Evolutionary conservation across 2,888 invertebrate species (phyloP).

Genomic region (Dusona sp.): DNA sequence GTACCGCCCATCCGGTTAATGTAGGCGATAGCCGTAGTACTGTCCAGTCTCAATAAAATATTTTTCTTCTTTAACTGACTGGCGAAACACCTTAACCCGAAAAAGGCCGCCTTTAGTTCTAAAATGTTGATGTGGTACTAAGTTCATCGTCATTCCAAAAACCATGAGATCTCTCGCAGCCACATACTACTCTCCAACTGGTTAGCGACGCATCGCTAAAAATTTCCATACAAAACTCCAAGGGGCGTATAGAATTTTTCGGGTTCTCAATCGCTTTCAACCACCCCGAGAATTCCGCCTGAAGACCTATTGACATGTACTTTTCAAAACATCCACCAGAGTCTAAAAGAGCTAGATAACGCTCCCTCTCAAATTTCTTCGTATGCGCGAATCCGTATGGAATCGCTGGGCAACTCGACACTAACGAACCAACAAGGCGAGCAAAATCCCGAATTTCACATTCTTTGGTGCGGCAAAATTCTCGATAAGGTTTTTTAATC

Average conservation of each 20-base stretch:
- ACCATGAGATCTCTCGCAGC: neutral
- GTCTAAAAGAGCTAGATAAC: slow-evolving; percentile 25
- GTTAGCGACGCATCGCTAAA: slow-evolving; percentile 42
- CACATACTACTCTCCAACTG: slow-evolving; percentile 25
- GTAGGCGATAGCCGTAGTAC: slow-evolving; percentile 59
- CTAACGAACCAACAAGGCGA: slow-evolving; percentile 23
- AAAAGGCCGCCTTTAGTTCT: slow-evolving; percentile 29
- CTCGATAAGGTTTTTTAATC: neutral
- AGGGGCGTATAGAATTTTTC: slow-evolving; percentile 3
- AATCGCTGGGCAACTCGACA: slow-evolving; percentile 33
- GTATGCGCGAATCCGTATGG: slow-evolving; percentile 18
- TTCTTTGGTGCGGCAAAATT: neutral
- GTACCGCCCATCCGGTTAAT: slow-evolving; percentile 55
- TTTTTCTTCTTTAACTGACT: neutral
- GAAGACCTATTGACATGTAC: slow-evolving; percentile 2
- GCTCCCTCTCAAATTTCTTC: slow-evolving; percentile 23
- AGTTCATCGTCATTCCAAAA: neutral
- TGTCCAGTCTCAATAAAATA: slow-evolving; percentile 55
- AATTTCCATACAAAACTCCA: slow-evolving; percentile 29
- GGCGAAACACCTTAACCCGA: slow-evolving; percentile 20
- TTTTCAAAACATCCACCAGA: slow-evolving; percentile 23
- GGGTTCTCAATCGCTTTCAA: neutral
- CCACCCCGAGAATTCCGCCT: slow-evolving; percentile 36
- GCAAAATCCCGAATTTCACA: slow-evolving; percentile 30
- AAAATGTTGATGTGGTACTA: neutral